A percentile compares a stretch with the other conserved stretches of the same genome.
Conservation (phyloP, 64 coral and sea anemone species). For the Pocillopora damicornis region DNA sequence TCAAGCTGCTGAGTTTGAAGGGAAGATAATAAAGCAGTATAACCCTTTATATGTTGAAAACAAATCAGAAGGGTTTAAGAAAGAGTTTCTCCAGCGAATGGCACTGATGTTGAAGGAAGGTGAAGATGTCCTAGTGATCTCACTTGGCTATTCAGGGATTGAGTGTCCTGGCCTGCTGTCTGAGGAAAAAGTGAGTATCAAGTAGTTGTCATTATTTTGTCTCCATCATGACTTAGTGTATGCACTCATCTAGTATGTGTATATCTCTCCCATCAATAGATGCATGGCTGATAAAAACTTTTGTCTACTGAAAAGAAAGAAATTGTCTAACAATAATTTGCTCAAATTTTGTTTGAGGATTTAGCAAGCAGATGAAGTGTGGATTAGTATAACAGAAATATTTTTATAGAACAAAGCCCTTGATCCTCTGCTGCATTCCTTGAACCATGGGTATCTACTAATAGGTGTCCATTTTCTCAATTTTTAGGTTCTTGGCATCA, state of each 20-base stretch:
- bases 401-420: too few relatives aligned
- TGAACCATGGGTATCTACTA: too few relatives aligned
- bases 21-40: neutral
- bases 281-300: too few relatives aligned
- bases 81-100: slow-evolving; percentile 40
- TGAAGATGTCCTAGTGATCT: slow-evolving; percentile 60
- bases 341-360: too few relatives aligned
- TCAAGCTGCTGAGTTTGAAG: slow-evolving; percentile 3
- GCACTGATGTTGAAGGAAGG: slow-evolving; percentile 28
- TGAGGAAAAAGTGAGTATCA: slow-evolving; percentile 60
- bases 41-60: slow-evolving; percentile 15
- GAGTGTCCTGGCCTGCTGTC: slow-evolving; percentile 74
- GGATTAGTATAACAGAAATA: too few relatives aligned
- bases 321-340: too few relatives aligned
- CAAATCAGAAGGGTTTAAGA: slow-evolving; percentile 41
- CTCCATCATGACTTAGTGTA: too few relatives aligned
- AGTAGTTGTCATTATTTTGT: neutral
- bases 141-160: slow-evolving; percentile 54
- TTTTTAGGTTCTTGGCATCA: slow-evolving; percentile 20
- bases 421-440: too few relatives aligned
- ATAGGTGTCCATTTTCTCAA: neutral
- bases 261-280: too few relatives aligned
- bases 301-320: too few relatives aligned
- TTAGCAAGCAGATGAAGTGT: too few relatives aligned
- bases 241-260: too few relatives aligned